Evolutionary conservation across 30 jellyfish, hydroid and myxozoan species (phyloP), one percentile per base, ranked within the genome.

Genomic region (Rhopilema esculentum): DNA sequence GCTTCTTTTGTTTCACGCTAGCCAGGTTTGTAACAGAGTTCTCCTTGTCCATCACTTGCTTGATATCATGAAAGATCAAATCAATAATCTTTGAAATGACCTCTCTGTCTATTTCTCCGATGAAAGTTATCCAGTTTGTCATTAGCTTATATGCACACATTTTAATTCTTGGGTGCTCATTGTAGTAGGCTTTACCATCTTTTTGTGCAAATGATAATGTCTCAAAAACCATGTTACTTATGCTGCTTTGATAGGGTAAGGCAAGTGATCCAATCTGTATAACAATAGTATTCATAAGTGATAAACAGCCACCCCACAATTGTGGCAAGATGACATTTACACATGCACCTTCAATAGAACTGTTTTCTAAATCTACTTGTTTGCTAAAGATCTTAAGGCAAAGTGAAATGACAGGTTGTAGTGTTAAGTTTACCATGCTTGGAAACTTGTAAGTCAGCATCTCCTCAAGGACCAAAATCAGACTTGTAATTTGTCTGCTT

Each of bases 321-420:
- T 71, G 79, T 4, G 93, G 93, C 62, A 84, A 27, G 16, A 72
- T 24, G 2, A 66, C 65, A 21, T 62, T 71, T 18, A 72, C 25
- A 27, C 88, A 84, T 27, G 72, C 87, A 49, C 73, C 1, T 69
- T 84, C 93, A 16, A 84, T 72, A 26, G 93, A 72, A 21, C 23
- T 24, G 49, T 63, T 51, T 16, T 63, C 65, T 17, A 16, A 25
- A 20, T 62, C 63, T 24, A 62, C 29, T 26, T 84, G 87, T n/a
- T 29, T 53, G 33, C 64, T 61, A 52, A 71, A 50, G 0, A 84
- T 1, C 17, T 66, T 77, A 40, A 50, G 49, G 66, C 93, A 84
- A n/a, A 84, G 27, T 16, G 73, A 40, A 0, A 84, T 1, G 4
- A 72, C 16, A 28, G 66, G 26, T 15, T 52, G 31, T 16, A 84